Evolutionary conservation across 2,113 vertebrate species (phyloP), one percentile per base, ranked within the genome.

Genomic region (Muntiacus reevesi): DNA sequence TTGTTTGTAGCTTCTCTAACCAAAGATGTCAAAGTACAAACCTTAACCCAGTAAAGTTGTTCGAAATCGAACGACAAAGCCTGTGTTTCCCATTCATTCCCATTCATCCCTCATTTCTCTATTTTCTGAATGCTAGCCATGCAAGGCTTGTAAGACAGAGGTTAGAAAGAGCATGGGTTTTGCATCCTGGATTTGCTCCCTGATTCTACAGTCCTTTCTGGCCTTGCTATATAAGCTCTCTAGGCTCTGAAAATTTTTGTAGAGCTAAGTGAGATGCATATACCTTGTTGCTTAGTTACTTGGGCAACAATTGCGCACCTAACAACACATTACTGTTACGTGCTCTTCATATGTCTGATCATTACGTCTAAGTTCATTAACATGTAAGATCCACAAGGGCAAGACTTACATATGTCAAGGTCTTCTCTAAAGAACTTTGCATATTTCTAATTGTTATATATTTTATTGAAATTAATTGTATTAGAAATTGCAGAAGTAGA

Each of bases 381-480:
- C 15, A 43, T 27, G 19, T 54, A 81, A 85, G n/a, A 54, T 85
- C 16, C 57, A 36, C 50, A 90, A 90, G 59, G 40, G 5, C 5
- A 30, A 96, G n/a, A 27, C 21, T 86, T 85, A 43, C 2, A 16
- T 79, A 50, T 30, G 62, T 16, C 71, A 60, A 23, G 9, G 6
- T 86, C 16, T 95, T 43, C 52, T 95, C 30, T 64, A 76, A 62
- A 67, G 50, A 62, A 85, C 27, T 82, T 60, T 54, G 14, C 11
- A 60, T 54, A 12, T 88, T 82, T 64, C 43, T 82, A 94, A 67
- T 60, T 90, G 13, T 45, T 13, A 36, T 59, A 45, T 6, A 23
- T 95, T 94, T 84, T 84, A 86, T 52, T 89, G n/a, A 74, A 96
- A 91, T 74, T 82, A 84, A 79, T 94, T 92, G 6, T 9, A 79